A percentile compares a stretch with the other conserved stretches of the same genome.
phyloP scores from a whole-genome alignment of 2,113 vertebrate genomes.

The Lates calcarifer region DNA sequence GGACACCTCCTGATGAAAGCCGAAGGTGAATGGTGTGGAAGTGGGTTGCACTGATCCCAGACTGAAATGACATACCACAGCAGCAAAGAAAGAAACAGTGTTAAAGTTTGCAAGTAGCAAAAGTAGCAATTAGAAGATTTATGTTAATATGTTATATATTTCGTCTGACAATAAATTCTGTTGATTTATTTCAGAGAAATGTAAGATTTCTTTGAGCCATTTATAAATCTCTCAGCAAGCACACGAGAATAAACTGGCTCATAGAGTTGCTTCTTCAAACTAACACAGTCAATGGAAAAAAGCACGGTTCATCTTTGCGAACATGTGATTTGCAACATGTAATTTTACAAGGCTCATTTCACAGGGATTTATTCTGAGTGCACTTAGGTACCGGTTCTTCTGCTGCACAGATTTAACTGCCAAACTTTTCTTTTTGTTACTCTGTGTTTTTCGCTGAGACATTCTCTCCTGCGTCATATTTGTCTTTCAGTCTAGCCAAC shows the following conservation, averaged over 20 bases:
- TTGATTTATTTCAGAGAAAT: too few species aligned
- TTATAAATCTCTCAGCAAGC: not conserved
- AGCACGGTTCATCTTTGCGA: not conserved
- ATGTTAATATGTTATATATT: too few species aligned
- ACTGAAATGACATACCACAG: too few species aligned
- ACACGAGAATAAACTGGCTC: not conserved
- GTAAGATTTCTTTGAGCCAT: not conserved
- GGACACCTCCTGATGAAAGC: too few species aligned
- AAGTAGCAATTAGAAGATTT: too few species aligned
- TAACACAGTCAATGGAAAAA: not conserved
- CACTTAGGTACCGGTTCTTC: not conserved
- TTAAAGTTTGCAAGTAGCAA: too few species aligned
- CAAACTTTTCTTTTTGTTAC: not conserved
- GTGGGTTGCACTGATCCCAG: too few species aligned
- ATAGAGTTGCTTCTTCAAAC: not conserved
- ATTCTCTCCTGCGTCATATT: not conserved
- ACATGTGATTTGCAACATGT: not conserved
- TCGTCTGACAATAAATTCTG: too few species aligned
- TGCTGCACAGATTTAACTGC: not conserved
- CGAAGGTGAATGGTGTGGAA: too few species aligned
- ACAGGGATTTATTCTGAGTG: not conserved
- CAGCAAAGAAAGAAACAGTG: too few species aligned
- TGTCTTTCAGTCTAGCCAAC: not conserved
- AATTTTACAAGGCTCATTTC: conserved; percentile 22
- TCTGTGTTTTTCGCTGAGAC: not conserved